Base-by-base conservation (phyloP, 2,888 invertebrate species). In the Drosophila mulleri region DNA sequence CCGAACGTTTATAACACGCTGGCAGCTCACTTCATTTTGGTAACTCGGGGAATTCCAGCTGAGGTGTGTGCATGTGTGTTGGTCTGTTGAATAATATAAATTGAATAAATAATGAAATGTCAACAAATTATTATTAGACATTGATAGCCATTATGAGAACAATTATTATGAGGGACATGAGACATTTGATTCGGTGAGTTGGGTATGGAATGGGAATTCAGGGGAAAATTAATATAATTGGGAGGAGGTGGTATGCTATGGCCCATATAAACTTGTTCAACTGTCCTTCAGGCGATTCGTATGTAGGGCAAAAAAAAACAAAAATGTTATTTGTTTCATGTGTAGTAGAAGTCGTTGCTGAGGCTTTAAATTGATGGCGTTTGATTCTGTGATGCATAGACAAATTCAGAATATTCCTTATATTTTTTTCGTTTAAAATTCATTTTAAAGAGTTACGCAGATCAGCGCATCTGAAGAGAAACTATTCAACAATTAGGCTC, bases 21-120 rank as follows among this genome's bases (percentile, higher is more conserved):
- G 37, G 23, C 52, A 53, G 52, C 37, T 37, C 37, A 37, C 18
- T 23, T 50, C 0, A 50, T 50, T 14, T 35, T 50, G 32, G 50
- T 18, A 50, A 32, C 32, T 20, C 12, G 0, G 50, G 32, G 50
- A 32, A 50, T 50, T 35, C 50, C 3, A 20, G 32, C 32, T 14
- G n/a, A 32, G 29, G 6, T 48, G 48, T 48, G 29, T 32, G 47
- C 18, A 35, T 8, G 18, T 20, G 18, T 20, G 50, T 14, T 35
- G 14, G 50, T 23, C 20, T 53, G 52, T 53, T 53, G 20, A 53
- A 53, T 53, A 53, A 53, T 53, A 53, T 37, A 37, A 23, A 37
- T 53, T 18, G 37, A 53, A 23, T 37, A 16, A 53, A 16, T 53
- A 37, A 37, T 53, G 20, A 37, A 53, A 52, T 23, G 20, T 35